Conservation (phyloP, 2,888 invertebrate genomes). For the Sarcophaga subvicina region DNA sequence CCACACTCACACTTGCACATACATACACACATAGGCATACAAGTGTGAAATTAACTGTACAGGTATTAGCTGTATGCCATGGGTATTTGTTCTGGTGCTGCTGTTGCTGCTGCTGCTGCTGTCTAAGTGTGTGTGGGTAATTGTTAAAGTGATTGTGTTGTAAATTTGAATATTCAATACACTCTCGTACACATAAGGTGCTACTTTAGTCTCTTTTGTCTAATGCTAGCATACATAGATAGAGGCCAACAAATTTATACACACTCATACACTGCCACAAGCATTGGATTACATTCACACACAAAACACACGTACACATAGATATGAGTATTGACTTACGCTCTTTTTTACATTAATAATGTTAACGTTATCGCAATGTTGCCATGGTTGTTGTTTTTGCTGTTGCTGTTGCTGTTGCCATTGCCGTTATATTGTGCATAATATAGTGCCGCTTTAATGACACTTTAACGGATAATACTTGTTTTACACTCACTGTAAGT, state of each 20-base stretch:
- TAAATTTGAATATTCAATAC: conserved; percentile 13
- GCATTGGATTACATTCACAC: neutral
- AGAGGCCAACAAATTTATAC: neutral
- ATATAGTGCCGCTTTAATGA: conserved; percentile 18
- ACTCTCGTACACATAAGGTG: conserved; percentile 22
- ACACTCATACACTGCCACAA: neutral
- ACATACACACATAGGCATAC: neutral
- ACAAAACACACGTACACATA: neutral
- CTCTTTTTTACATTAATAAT: neutral
- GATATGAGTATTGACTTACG: neutral
- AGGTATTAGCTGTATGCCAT: neutral
- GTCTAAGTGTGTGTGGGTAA: neutral
- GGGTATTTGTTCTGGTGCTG: neutral
- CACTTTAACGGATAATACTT: conserved; percentile 36
- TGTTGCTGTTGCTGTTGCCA: neutral
- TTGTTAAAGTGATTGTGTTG: neutral
- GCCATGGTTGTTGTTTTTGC: too few relatives aligned
- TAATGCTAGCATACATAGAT: neutral
- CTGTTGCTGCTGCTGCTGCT: too few relatives aligned
- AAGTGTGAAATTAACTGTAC: neutral
- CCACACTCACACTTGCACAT: neutral
- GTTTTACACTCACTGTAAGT: neutral
- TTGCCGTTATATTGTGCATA: conserved; percentile 15
- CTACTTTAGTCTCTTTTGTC: conserved; percentile 34
- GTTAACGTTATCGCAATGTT: conserved; percentile 12